Evolutionary conservation across 2,888 invertebrate species (phyloP).

Genomic region (Hydrotaea cyrtoneurina): DNA sequence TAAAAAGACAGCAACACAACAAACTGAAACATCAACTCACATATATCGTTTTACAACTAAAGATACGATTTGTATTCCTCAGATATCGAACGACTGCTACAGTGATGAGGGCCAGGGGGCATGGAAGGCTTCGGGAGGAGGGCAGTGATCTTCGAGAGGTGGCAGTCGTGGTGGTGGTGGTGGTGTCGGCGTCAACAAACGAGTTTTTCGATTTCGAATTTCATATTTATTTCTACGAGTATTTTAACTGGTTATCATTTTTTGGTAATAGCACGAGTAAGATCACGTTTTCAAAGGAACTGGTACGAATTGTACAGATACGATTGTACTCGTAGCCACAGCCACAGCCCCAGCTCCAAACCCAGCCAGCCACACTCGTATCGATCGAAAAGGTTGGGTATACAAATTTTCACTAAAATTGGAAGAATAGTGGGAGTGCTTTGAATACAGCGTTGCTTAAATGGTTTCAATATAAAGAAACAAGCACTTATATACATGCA

Average conservation of each 20-base stretch:
- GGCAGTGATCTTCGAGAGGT: slow-evolving; percentile 24
- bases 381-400: slow-evolving; percentile 39
- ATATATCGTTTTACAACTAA: slow-evolving; percentile 15
- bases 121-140: background rate
- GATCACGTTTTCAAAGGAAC: slow-evolving; percentile 59
- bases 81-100: background rate
- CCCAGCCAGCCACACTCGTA: background rate
- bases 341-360: background rate
- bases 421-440: slow-evolving; percentile 54
- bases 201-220: slow-evolving; percentile 56
- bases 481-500: background rate
- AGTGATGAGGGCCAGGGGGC: background rate
- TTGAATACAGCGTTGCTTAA: slow-evolving; percentile 20
- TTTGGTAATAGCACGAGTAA: slow-evolving; percentile 60
- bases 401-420: slow-evolving; percentile 47
- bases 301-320: slow-evolving; percentile 30
- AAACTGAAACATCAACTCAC: slow-evolving; percentile 24
- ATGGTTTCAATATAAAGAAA: slow-evolving; percentile 3
- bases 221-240: slow-evolving; percentile 27
- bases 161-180: slow-evolving; percentile 2
- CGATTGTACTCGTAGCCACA: background rate
- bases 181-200: slow-evolving; percentile 43
- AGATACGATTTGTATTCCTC: slow-evolving; percentile 22
- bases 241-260: slow-evolving; percentile 46
- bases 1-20: slow-evolving; percentile 5